These are phyloP conservation scores for Cebidichthys violaceus DNA, from an alignment of 2,113 vertebrate species.

Conservation along the genomic window DNA sequence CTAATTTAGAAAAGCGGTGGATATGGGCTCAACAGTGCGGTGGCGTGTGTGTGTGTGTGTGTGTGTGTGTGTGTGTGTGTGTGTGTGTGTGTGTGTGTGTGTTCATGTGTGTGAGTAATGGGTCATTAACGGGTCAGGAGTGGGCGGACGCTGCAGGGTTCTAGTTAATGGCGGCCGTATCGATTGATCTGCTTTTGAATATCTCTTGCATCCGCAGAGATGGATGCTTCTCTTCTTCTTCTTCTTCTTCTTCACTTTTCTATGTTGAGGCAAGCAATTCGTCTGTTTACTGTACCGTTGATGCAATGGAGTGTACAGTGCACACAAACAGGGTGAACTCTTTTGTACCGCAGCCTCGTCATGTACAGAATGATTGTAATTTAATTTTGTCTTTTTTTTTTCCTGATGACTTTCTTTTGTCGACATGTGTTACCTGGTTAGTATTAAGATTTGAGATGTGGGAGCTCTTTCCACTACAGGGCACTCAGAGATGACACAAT, in stretches of 20 bases:
- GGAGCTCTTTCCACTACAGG: not conserved
- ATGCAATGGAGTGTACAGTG: slow-evolving; percentile 48
- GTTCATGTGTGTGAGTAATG: slow-evolving; percentile 9
- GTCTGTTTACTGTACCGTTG: slow-evolving; percentile 35
- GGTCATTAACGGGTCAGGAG: slow-evolving; percentile 42
- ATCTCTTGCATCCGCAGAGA: slow-evolving; percentile 28
- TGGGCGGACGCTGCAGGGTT: slow-evolving; percentile 43
- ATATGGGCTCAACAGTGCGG: not conserved
- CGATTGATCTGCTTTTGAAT: slow-evolving; percentile 59
- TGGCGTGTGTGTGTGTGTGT: slow-evolving; percentile 29
- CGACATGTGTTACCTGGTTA: slow-evolving; percentile 25
- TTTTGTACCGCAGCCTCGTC: slow-evolving; percentile 54
- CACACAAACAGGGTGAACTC: slow-evolving; percentile 60
- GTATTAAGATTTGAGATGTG: slow-evolving; percentile 12
- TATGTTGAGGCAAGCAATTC: slow-evolving; percentile 36
- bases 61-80: slow-evolving; percentile 19
- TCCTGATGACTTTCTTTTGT: slow-evolving; percentile 22
- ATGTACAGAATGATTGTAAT: slow-evolving; percentile 73
- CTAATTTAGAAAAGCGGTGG: slow-evolving; percentile 22
- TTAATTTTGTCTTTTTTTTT: slow-evolving; percentile 21
- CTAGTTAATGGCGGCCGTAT: slow-evolving; percentile 48
- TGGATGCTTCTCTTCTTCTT: slow-evolving; percentile 23
- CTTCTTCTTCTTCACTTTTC: slow-evolving; percentile 31
- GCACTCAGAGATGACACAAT: not conserved
- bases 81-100: slow-evolving; percentile 23